Evolutionary conservation across 2,797 vertebrate species (phyloP).

Genomic region (Pangasius macronema): DNA sequence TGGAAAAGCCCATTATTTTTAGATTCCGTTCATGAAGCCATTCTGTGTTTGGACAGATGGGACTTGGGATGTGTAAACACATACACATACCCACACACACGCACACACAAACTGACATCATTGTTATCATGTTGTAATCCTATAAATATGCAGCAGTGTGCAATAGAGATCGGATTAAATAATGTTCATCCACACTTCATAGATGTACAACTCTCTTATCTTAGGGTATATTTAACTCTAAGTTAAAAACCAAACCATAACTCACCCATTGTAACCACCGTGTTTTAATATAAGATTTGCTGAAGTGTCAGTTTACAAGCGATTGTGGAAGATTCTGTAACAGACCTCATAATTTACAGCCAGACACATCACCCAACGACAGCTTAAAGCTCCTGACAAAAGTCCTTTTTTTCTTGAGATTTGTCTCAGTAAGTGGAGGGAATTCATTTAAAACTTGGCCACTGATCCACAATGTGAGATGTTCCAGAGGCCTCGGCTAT

Average conservation of each 20-base stretch:
- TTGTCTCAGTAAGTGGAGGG: constrained; percentile 59
- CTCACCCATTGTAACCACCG: background rate
- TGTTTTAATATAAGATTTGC: background rate
- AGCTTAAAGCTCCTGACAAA: constrained; percentile 58
- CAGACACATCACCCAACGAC: constrained; percentile 47
- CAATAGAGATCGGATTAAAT: constrained; percentile 24
- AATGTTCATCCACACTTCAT: constrained; percentile 24
- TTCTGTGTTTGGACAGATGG: constrained; percentile 64
- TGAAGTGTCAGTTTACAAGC: constrained; percentile 25
- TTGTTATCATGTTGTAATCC: constrained; percentile 41
- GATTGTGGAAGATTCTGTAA: background rate
- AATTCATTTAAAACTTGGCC: constrained; percentile 55
- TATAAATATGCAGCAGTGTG: constrained; percentile 40
- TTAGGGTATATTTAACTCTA: background rate
- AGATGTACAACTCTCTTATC: background rate
- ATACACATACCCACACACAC: constrained; percentile 29
- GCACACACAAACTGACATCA: constrained; percentile 38
- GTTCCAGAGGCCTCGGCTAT: constrained; percentile 56
- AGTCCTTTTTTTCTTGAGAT: constrained; percentile 52
- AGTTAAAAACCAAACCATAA: background rate
- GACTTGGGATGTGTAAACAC: constrained; percentile 50
- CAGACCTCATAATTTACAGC: constrained; percentile 30
- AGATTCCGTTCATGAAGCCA: constrained; percentile 44
- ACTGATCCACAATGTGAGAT: constrained; percentile 63
- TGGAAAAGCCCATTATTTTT: constrained; percentile 55